Percentiles rank a stretch among this genome's conserved stretches.
phyloP scores from a whole-genome alignment of 2,797 vertebrate genomes.

The Euthynnus affinis region DNA sequence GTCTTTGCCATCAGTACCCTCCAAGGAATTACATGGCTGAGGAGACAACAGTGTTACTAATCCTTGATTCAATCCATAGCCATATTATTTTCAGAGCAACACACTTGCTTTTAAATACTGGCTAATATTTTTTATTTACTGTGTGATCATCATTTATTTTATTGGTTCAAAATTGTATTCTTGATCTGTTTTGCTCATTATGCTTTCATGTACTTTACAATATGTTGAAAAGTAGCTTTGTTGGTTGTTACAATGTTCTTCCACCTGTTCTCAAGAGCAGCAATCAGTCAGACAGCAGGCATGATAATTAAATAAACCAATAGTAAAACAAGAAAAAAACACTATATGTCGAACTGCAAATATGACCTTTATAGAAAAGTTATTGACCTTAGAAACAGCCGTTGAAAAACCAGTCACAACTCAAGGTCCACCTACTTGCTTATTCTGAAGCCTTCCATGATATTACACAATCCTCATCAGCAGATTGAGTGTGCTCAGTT shows the following conservation, averaged over 20 bases:
- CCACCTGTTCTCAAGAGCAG: not conserved
- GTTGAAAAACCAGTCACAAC: slow-evolving; percentile 5
- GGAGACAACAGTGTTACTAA: not conserved
- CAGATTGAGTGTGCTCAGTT: no score
- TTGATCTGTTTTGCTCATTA: not conserved
- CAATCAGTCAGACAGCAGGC: not conserved
- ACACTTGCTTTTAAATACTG: not conserved
- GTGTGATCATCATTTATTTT: not conserved
- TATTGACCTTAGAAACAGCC: slow-evolving; percentile 11
- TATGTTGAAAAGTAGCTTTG: not conserved
- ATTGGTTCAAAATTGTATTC: not conserved
- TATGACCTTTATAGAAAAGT: slow-evolving; percentile 18
- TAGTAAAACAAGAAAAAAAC: not conserved
- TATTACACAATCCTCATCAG: not conserved
- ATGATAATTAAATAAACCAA: not conserved
- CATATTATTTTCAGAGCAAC: not conserved
- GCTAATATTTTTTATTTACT: not conserved
- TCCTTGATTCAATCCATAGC: not conserved
- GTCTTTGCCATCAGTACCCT: not conserved
- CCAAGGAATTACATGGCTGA: not conserved
- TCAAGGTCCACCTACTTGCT: slow-evolving; percentile 1
- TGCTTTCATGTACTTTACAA: no score
- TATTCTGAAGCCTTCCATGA: not conserved
- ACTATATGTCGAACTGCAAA: not conserved
- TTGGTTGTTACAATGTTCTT: not conserved